Conservation (phyloP, 2,888 invertebrate species). For the Nymphalis c-album region DNA sequence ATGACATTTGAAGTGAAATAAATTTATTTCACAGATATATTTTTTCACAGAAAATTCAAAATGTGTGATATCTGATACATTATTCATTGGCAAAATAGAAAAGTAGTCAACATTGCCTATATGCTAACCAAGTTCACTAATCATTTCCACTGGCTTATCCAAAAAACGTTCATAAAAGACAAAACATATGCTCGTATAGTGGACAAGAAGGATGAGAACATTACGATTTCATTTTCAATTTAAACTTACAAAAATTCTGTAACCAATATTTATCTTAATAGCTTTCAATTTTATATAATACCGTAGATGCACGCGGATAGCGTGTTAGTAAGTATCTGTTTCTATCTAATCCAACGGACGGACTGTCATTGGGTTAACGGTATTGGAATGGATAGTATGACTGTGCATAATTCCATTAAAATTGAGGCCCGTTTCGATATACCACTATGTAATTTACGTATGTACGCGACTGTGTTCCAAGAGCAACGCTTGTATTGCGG, state of each 20-base stretch:
- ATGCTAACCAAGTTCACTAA: too few relatives aligned
- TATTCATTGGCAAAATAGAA: too few relatives aligned
- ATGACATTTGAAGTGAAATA: too few relatives aligned
- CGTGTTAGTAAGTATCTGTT: conserved; percentile 39
- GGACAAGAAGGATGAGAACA: too few relatives aligned
- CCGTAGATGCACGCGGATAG: conserved; percentile 33
- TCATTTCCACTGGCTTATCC: too few relatives aligned
- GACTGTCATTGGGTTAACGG: conserved; percentile 72
- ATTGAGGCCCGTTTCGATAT: conserved; percentile 62
- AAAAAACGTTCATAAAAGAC: too few relatives aligned
- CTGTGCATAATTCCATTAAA: conserved; percentile 71
- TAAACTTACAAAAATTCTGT: conserved; percentile 4
- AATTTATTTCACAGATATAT: too few relatives aligned
- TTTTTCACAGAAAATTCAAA: too few relatives aligned
- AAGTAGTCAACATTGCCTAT: too few relatives aligned
- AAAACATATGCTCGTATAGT: too few relatives aligned
- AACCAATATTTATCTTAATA: conserved; percentile 30
- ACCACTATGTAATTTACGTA: conserved; percentile 51
- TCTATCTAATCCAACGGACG: conserved; percentile 31
- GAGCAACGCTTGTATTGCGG: conserved; percentile 1
- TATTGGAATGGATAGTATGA: conserved; percentile 69
- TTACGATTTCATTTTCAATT: conserved; percentile 11
- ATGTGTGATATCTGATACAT: too few relatives aligned
- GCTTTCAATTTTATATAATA: conserved; percentile 36
- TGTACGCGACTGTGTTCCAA: conserved; percentile 35